Base-by-base conservation (phyloP, 2,797 vertebrate genomes). In the Aplochiton taeniatus region DNA sequence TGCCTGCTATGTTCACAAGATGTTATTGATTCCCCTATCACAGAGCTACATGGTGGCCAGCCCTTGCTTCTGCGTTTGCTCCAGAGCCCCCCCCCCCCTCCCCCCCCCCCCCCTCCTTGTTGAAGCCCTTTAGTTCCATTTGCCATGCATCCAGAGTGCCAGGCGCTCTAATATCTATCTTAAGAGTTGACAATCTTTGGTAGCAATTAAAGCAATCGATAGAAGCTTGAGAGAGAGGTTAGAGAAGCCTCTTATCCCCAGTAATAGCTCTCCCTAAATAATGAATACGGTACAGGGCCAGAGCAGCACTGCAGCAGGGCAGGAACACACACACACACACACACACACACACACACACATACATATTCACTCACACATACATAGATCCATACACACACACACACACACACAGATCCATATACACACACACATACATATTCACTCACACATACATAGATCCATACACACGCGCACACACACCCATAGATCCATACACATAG, bases 181-280 rank as follows among this genome's bases (percentile, higher is more conserved):
- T 90, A 89, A 90, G 87, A 91, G 91, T 91, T 91, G 89, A 92
- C 90, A 90, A 91, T 91, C 89, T 91, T 91, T 90, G 77, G 71
- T 83, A 83, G 91, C 90, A 92, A 93, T 93, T 93, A 92, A 92
- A 90, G 88, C 83, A 85, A 92, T 92, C 91, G 77, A 91, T 92
- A 88, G 60, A 71, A 80, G 84, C 85, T 88, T 87, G 83, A 87
- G 88, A 83, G 82, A 70, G 76, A 74, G 56, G 68, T 77, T 77
- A 77, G 80, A 89, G 89, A 80, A 86, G 86, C 87, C 87, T 91
- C 89, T 92, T 87, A 89, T 87, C 89, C 90, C 79, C 89, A 85
- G 90, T 93, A 92, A 92, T 92, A 91, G 88, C 90, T 87, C 83
- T 86, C 88, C 89, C 90, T 91, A 88, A 93, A 93, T 93, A 90